phyloP scores from a whole-genome alignment of 64 coral and sea anemone genomes.

The Acropora tenuis region DNA sequence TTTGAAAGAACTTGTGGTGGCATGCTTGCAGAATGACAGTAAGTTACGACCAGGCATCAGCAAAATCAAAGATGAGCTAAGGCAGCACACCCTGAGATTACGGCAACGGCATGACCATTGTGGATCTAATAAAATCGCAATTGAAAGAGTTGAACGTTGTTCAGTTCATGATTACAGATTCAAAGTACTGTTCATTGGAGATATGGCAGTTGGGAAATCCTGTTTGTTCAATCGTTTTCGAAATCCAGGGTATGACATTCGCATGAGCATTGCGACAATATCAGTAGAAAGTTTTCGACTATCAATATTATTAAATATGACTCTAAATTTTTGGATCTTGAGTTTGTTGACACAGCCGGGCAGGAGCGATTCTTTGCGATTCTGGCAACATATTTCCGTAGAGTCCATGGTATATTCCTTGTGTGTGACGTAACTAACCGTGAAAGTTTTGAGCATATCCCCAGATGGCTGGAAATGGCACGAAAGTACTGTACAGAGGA shows the following conservation, averaged over 20 bases:
- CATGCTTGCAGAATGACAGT: conserved; percentile 51
- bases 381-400: conserved; percentile 71
- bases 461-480: conserved; percentile 63
- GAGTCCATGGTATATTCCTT: conserved; percentile 82
- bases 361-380: conserved; percentile 78
- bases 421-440: conserved; percentile 78
- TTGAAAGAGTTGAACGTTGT: conserved; percentile 41
- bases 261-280: conserved; percentile 53
- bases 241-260: conserved; percentile 71
- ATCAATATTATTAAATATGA: conserved; percentile 70
- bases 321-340: conserved; percentile 51
- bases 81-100: conserved; percentile 10
- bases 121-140: neutral
- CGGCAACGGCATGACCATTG: neutral
- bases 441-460: conserved; percentile 61
- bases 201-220: conserved; percentile 85
- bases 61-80: conserved; percentile 32
- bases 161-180: conserved; percentile 76
- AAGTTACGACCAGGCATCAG: conserved; percentile 19
- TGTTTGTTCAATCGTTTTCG: conserved; percentile 75
- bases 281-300: conserved; percentile 61
- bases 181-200: conserved; percentile 84
- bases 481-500: conserved; percentile 56
- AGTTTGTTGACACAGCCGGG: conserved; percentile 78
- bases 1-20: conserved; percentile 36